Evolutionary conservation across 2,113 vertebrate genomes (phyloP).

Genomic region (Tachysurus vachellii): DNA sequence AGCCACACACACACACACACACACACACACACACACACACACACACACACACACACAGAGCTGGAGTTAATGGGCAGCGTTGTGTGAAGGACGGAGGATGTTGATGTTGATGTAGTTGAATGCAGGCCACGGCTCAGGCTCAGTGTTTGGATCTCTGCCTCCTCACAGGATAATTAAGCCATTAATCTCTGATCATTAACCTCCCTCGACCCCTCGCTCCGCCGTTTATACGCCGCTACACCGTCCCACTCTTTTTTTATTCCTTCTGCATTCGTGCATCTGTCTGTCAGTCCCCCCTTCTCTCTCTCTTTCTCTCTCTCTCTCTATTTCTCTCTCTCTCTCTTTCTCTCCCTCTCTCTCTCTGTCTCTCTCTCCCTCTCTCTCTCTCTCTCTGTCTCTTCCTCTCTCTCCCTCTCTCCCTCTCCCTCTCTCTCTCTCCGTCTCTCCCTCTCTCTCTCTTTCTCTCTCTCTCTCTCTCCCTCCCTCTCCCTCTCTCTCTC

Average conservation of each 20-base stretch:
- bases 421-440: too few species aligned
- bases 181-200: constrained; percentile 21
- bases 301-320: too few species aligned
- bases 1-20: neutral
- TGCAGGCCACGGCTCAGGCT: neutral
- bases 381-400: too few species aligned
- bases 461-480: too few species aligned
- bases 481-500: too few species aligned
- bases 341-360: too few species aligned
- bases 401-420: too few species aligned
- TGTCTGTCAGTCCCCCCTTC: neutral
- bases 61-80: neutral
- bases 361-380: too few species aligned
- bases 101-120: neutral
- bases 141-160: constrained; percentile 14
- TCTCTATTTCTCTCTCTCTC: too few species aligned
- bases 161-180: constrained; percentile 10
- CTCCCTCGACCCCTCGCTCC: neutral
- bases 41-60: neutral
- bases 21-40: neutral
- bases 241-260: neutral
- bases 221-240: neutral
- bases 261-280: neutral
- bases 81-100: constrained; percentile 12
- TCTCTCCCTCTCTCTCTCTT: too few species aligned